These are phyloP conservation scores for Oxygymnocypris stewartii DNA, from an alignment of 2,113 vertebrate genomes.

Conservation along the genomic window DNA sequence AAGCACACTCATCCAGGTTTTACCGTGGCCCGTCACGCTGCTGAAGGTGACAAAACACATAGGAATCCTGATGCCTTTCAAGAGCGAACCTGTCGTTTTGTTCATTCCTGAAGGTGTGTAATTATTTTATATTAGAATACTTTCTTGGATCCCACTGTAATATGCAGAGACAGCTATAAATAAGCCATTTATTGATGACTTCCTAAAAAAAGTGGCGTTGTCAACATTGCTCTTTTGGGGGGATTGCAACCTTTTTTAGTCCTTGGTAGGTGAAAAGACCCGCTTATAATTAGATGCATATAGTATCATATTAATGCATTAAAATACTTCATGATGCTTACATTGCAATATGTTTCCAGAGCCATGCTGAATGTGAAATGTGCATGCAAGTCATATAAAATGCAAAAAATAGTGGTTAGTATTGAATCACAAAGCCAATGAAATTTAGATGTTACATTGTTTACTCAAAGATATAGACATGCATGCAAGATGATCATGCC, in stretches of 20 bases:
- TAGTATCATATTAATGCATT: too few relatives aligned
- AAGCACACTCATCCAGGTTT: slow-evolving; percentile 16
- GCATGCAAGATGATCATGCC: slow-evolving; percentile 58
- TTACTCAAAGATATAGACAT: slow-evolving; percentile 58
- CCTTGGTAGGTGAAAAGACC: too few relatives aligned
- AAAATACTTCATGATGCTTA: too few relatives aligned
- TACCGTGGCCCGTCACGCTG: background rate
- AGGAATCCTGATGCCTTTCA: background rate
- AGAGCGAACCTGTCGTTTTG: background rate
- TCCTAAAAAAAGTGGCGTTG: too few relatives aligned
- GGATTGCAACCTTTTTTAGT: too few relatives aligned
- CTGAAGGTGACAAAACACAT: slow-evolving; percentile 23
- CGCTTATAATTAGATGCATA: too few relatives aligned
- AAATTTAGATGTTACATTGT: slow-evolving; percentile 19
- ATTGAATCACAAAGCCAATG: background rate
- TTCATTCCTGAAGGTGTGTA: background rate
- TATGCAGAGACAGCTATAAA: too few relatives aligned
- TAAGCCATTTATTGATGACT: too few relatives aligned
- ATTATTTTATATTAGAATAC: background rate
- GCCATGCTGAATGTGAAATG: background rate
- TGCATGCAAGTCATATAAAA: background rate
- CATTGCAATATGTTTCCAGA: background rate
- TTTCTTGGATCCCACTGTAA: too few relatives aligned
- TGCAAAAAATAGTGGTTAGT: background rate
- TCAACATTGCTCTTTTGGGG: too few relatives aligned